Base-by-base conservation (phyloP, 2,797 vertebrate genomes). In the Tauraco hartlaubi region DNA sequence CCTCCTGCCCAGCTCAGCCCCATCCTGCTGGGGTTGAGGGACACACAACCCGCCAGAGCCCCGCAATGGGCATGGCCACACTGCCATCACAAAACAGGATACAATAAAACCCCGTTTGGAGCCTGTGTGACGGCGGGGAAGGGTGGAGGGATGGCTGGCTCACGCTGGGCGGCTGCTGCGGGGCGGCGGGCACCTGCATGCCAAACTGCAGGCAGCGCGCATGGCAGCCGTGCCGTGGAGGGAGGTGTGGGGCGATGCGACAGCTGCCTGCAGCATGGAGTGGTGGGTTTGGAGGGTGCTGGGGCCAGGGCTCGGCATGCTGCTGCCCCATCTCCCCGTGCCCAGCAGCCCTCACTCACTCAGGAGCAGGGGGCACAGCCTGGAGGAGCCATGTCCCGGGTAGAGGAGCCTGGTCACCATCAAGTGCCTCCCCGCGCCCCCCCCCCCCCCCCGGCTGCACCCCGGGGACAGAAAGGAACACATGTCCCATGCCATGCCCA, bases 241-340 rank as follows among this genome's bases (percentile, higher is more conserved):
- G 44, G 33, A 21, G 63, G 48, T 1, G 1, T 2, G 13, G 56
- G 56, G 37, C n/a, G 23, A n/a, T 1, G 3, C 0, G 3, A 61
- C 66, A 33, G 28, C 61, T 8, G 39, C 46, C 63, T 15, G 73
- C 33, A 11, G 37, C 5, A 3, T 10, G 63, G 29, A 31, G 29
- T 0, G 8, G 33, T 0, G 4, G 4, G 10, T 17, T 43, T 22
- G 26, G 39, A 21, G 64, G 39, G 29, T 29, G 26, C 18, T 5
- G 12, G 64, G 19, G 3, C 9, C 7, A 7, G 35, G 33, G 55
- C 31, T 63, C 4, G 2, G 44, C 28, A 64, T 28, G 4, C 3
- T 3, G 31, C 35, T 55, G 41, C 29, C 26, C 16, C 0, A 0
- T 35, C 11, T 41, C 62, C 33, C 23, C 0, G 0, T 48, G 56